A percentile compares a stretch with the other conserved stretches of the same genome.
These are phyloP conservation scores for Temnothorax longispinosus DNA, from an alignment of 1,140 invertebrate genomes.

Conservation along the genomic window DNA sequence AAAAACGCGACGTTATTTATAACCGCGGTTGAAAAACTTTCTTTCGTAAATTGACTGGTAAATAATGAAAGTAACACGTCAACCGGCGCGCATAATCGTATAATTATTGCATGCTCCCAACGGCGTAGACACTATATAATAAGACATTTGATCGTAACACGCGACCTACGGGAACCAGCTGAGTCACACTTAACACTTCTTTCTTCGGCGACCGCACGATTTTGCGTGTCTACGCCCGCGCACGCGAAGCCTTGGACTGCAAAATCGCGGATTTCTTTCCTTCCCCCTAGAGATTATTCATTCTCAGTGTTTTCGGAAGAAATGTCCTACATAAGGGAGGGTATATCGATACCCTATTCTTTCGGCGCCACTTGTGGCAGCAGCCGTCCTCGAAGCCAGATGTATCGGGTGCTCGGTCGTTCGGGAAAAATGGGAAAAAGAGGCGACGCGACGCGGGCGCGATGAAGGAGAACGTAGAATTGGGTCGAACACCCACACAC, in stretches of 20 bases:
- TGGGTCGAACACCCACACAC: constrained; percentile 25
- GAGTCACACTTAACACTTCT: constrained; percentile 46
- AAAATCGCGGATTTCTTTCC: not conserved
- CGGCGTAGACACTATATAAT: constrained; percentile 37
- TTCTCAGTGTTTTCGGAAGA: not conserved
- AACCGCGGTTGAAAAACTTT: constrained; percentile 1
- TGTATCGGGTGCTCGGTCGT: constrained; percentile 8
- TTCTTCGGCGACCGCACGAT: not conserved
- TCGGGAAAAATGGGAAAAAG: not conserved
- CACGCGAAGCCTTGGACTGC: constrained; percentile 26
- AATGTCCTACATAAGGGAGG: constrained; percentile 6
- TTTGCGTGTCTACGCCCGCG: not conserved
- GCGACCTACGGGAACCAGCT: constrained; percentile 31
- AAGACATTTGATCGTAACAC: constrained; percentile 57
- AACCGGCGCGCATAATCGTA: constrained; percentile 11
- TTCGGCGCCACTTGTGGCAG: not conserved
- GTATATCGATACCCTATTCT: not conserved
- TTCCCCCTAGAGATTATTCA: no score
- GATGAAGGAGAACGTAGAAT: not conserved
- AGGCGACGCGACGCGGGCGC: not conserved
- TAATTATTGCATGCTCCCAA: constrained; percentile 42
- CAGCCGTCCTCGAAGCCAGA: constrained; percentile 9
- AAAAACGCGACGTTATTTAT: constrained; percentile 45
- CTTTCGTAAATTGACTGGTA: constrained; percentile 44
- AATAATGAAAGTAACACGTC: constrained; percentile 45